These are phyloP conservation scores for Tetropium fuscum DNA, from an alignment of 2,888 invertebrate species.

Conservation along the genomic window DNA sequence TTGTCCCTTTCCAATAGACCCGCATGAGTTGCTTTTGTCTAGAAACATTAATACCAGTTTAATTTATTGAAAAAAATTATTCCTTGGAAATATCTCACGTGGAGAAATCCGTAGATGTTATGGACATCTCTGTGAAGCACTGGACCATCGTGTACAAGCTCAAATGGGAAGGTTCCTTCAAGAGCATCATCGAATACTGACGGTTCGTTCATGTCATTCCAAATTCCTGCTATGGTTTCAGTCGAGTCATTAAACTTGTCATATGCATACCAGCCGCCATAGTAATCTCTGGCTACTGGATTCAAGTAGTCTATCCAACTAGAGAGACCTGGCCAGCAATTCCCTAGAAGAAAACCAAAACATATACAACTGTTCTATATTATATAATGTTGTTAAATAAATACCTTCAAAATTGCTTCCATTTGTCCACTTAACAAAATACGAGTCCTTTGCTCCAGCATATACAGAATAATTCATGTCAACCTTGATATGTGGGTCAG, in stretches of 20 bases:
- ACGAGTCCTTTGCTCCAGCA: conserved; percentile 77
- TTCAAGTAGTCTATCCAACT: conserved; percentile 94
- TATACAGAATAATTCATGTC: conserved; percentile 89
- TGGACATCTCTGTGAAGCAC: conserved; percentile 93
- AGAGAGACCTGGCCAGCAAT: conserved; percentile 96
- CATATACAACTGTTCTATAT: too few relatives aligned
- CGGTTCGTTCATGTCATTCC: conserved; percentile 99
- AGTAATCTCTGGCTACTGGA: conserved; percentile 85
- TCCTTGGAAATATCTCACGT: too few relatives aligned
- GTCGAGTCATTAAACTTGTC: conserved; percentile 76
- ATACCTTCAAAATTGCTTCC: conserved; percentile 89
- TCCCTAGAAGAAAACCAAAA: conserved; percentile 70
- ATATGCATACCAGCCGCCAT: conserved; percentile 69
- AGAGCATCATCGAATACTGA: conserved; percentile 84
- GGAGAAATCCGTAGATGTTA: conserved; percentile 87
- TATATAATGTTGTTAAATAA: background rate
- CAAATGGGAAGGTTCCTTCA: conserved; percentile 94
- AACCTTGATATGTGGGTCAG: conserved; percentile 97
- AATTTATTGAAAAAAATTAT: too few relatives aligned
- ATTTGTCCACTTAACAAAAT: conserved; percentile 82
- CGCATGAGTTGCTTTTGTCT: conserved; percentile 74
- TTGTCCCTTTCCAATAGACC: conserved; percentile 72
- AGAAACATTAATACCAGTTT: conserved; percentile 23
- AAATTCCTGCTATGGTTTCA: conserved; percentile 82
- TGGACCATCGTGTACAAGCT: conserved; percentile 83